Evolutionary conservation across 2,888 invertebrate species (phyloP).

Genomic region (Lissonota sp.): DNA sequence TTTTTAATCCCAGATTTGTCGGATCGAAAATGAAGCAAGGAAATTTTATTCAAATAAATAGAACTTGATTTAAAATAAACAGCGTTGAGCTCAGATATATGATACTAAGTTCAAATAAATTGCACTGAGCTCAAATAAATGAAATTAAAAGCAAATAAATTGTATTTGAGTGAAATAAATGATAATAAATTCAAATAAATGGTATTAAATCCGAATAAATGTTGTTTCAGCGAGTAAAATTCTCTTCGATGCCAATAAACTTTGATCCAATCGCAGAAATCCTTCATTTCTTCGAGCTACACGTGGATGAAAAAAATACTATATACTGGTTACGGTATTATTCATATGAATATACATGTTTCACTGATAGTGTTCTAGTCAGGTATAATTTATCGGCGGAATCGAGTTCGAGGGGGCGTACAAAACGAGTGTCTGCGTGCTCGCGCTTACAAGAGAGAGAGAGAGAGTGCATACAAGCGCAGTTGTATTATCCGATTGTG

Average conservation of each 20-base stretch:
- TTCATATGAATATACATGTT: slow-evolving; percentile 8
- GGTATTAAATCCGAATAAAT: too few relatives aligned
- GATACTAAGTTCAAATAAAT: not conserved
- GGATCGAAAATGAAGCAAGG: not conserved
- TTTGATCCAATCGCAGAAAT: too few relatives aligned
- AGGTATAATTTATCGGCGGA: slow-evolving; percentile 43
- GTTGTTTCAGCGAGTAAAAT: too few relatives aligned
- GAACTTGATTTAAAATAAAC: not conserved
- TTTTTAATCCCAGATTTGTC: too few relatives aligned
- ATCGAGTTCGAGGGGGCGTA: slow-evolving; percentile 50
- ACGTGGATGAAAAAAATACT: too few relatives aligned
- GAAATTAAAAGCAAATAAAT: too few relatives aligned
- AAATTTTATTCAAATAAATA: not conserved
- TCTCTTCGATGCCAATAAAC: too few relatives aligned
- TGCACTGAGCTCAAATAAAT: not conserved
- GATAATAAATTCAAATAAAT: too few relatives aligned
- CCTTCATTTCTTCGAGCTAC: too few relatives aligned
- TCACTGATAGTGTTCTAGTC: not conserved
- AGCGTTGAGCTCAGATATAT: not conserved
- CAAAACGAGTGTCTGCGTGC: slow-evolving; percentile 7
- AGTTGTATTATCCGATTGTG: slow-evolving; percentile 63
- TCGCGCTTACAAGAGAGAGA: slow-evolving; percentile 11
- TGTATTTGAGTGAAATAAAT: too few relatives aligned
- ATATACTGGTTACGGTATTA: not conserved
- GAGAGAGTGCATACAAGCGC: not conserved